Evolutionary conservation across 2,888 invertebrate genomes (phyloP).

Genomic region (Epiblema foenella): DNA sequence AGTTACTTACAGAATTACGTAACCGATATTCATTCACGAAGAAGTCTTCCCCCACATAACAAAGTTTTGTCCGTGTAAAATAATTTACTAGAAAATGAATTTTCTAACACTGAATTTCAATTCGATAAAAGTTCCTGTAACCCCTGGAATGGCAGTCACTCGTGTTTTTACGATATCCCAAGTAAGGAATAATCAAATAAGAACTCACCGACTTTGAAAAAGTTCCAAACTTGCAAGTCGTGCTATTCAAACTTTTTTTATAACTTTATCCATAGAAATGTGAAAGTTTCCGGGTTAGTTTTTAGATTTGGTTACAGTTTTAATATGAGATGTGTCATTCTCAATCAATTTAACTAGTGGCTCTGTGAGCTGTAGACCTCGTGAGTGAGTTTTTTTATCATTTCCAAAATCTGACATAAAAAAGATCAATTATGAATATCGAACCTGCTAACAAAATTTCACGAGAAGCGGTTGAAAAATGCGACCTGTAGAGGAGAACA

Average conservation of each 20-base stretch:
- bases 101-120: not conserved
- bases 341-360: too few species aligned
- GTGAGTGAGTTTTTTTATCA: too few species aligned
- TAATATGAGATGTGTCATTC: not conserved
- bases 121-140: not conserved
- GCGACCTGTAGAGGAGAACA: too few species aligned
- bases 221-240: slow-evolving; percentile 5
- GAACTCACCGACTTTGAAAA: slow-evolving; percentile 14
- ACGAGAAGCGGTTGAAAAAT: too few species aligned
- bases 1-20: not conserved
- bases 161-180: slow-evolving; percentile 10
- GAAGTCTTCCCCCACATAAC: not conserved
- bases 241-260: slow-evolving; percentile 3
- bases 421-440: too few species aligned
- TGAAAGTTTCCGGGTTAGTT: not conserved
- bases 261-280: not conserved
- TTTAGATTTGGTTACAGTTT: not conserved
- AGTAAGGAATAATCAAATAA: slow-evolving; percentile 5
- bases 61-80: not conserved
- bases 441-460: too few species aligned
- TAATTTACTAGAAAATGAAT: not conserved
- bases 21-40: not conserved
- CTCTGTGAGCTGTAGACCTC: too few species aligned
- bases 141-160: not conserved
- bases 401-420: too few species aligned